Conservation (phyloP, 2,113 vertebrate species). For the Rhea pennata region DNA sequence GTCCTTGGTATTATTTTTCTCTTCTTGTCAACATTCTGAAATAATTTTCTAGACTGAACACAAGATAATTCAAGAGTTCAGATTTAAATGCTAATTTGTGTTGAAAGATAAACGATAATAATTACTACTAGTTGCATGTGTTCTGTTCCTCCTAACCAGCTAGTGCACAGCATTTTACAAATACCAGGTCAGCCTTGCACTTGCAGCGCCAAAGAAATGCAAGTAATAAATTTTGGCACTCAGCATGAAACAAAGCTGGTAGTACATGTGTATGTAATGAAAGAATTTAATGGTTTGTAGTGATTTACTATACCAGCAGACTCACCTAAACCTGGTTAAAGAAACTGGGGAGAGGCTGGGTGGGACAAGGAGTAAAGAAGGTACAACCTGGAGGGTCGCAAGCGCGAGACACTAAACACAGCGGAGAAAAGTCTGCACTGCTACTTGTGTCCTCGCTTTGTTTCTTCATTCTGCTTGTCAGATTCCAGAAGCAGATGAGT, state of each 20-base stretch:
- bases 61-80: not conserved
- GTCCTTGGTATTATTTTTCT: not conserved
- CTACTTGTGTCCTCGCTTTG: not conserved
- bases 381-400: not conserved
- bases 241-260: not conserved
- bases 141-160: not conserved
- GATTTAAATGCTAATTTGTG: not conserved
- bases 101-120: not conserved
- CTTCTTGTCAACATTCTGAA: not conserved
- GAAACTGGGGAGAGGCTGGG: not conserved
- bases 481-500: not conserved
- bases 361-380: not conserved
- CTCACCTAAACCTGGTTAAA: constrained; percentile 22
- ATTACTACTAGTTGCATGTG: not conserved
- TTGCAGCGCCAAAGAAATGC: not conserved
- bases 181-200: not conserved
- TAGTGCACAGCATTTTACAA: not conserved
- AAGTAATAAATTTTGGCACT: not conserved
- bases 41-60: not conserved
- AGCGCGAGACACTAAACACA: not conserved
- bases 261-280: not conserved
- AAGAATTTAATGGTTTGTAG: not conserved
- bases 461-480: not conserved
- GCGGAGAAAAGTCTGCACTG: not conserved
- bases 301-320: constrained; percentile 6